Base-by-base conservation (phyloP, 1,140 invertebrate species). In the Dinothrombium tinctorium region DNA sequence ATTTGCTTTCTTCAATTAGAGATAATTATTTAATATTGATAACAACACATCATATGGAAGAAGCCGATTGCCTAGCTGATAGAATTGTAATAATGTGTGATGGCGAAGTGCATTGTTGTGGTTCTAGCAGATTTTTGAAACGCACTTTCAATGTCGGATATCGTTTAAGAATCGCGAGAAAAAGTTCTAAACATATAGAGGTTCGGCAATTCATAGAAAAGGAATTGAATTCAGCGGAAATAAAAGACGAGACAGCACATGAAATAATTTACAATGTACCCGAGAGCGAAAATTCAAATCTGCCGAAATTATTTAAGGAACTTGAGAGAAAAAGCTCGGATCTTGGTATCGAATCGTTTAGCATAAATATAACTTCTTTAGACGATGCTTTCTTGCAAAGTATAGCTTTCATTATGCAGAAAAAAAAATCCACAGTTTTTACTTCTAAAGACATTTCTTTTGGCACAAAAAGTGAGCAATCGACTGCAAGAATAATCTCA, bases 41-140 rank as follows among this genome's bases (percentile, higher is more conserved):
- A 1, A 89, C 83, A 2, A 95, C 89, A 0, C 89, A 95, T 59
- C 90, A 83, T 57, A 92, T 95, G 83, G 89, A 95, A 59, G 89
- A 96, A 63, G 89, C 89, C 7, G 87, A 96, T 24, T 28, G 51
- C n/a, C 51, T 68, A 1, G 62, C 63, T 7, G 66, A 68, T 45
- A 47, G 66, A 35, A 65, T 68, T 23, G 65, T 62, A 4, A 67
- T 68, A 39, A 64, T 68, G 19, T 57, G 61, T 4, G 55, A 65
- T 40, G 66, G 66, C 23, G 54, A 61, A 43, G 50, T 69, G 1
- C 55, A 58, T 26, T 61, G 63, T 44, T 55, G 56, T 44, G 66
- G 67, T 7, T 61, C 64, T 2, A 57, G 59, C 20, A 52, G 66
- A 21, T 68, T 63, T 47, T 50, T 69, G 5, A 68, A 69, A 49